Evolutionary conservation across 2,113 vertebrate genomes (phyloP).

Genomic region (Chrysemys picta): DNA sequence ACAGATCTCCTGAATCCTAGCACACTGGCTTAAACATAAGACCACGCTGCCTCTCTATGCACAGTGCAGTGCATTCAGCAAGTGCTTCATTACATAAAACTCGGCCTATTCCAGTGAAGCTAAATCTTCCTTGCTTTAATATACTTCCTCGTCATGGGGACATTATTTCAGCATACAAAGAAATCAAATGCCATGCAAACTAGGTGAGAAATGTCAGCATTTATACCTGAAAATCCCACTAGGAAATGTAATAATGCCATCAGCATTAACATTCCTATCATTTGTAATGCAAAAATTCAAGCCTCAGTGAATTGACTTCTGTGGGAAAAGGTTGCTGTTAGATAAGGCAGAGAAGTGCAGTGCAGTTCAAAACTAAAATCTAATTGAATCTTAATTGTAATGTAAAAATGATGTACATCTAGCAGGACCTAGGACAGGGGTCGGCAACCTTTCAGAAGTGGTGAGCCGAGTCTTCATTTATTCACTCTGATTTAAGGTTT

Average conservation of each 20-base stretch:
- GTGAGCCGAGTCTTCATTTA: too few relatives aligned
- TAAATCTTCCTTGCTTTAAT: not conserved
- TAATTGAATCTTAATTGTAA: not conserved
- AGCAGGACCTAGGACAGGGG: not conserved
- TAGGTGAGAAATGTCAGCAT: rapidly evolving
- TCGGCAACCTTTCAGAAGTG: too few relatives aligned
- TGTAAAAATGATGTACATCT: rapidly evolving
- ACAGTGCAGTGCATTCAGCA: not conserved
- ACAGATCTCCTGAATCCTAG: not conserved
- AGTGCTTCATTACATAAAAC: not conserved
- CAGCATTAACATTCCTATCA: rapidly evolving
- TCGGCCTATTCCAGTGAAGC: not conserved
- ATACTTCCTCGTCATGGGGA: not conserved
- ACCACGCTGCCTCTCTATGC: not conserved
- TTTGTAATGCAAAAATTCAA: not conserved
- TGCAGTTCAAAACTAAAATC: not conserved
- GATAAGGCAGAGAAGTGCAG: rapidly evolving
- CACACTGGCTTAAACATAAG: not conserved
- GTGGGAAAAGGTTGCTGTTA: not conserved
- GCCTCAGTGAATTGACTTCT: rapidly evolving
- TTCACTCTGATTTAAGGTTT: too few relatives aligned
- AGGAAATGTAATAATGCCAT: rapidly evolving
- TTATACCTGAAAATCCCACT: rapidly evolving
- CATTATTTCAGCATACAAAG: rapidly evolving
- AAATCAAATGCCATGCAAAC: not conserved